phyloP scores from a whole-genome alignment of 2,113 vertebrate species.

The Cochlearius cochlearius region DNA sequence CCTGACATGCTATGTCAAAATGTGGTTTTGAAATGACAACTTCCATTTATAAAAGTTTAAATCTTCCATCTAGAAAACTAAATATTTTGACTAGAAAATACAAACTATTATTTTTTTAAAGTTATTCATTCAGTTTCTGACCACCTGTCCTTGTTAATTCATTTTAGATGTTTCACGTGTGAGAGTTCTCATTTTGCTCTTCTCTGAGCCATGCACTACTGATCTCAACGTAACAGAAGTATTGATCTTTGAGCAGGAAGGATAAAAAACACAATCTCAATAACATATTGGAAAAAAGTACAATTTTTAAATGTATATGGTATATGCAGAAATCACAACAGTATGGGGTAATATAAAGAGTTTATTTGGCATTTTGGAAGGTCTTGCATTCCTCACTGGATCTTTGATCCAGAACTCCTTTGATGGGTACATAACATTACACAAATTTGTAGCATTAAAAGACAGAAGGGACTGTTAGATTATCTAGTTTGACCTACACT shows the following conservation, averaged over 20 bases:
- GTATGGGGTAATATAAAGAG: background rate
- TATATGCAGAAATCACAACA: background rate
- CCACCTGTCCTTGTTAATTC: background rate
- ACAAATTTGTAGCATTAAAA: background rate
- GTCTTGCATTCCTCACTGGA: background rate
- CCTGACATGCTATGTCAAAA: background rate
- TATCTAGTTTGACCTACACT: background rate
- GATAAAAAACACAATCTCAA: background rate
- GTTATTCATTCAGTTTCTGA: background rate
- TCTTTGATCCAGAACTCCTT: background rate
- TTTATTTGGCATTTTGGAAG: background rate
- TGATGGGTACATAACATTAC: background rate
- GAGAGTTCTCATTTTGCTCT: background rate
- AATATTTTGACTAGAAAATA: slow-evolving; percentile 13
- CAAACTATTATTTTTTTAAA: background rate
- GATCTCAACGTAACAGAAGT: background rate
- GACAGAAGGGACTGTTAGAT: background rate
- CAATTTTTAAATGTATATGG: background rate
- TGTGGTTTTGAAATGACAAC: slow-evolving; percentile 2
- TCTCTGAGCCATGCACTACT: background rate
- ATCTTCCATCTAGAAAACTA: background rate
- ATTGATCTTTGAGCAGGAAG: background rate
- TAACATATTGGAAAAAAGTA: background rate
- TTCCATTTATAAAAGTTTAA: background rate
- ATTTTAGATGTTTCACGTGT: background rate